Conservation (phyloP, 2,797 vertebrate species). For the Mus spretus region DNA sequence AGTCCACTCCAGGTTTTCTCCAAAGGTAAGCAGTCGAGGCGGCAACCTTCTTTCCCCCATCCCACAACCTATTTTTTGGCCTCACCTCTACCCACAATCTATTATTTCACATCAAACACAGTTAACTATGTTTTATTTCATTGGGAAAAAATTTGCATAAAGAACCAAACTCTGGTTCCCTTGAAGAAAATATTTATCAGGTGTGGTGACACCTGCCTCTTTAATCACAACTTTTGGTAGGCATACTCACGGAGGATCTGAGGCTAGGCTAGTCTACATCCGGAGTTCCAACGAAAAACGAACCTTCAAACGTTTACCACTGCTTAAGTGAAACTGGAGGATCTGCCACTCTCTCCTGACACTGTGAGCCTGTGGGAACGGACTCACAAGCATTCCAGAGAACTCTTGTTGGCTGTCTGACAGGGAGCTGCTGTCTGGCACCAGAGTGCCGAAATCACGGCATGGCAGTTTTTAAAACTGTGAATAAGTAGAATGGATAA, state of each 20-base stretch:
- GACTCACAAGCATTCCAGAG: neutral
- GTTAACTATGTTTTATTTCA: slow-evolving; percentile 82
- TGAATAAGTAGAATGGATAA: neutral
- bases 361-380: neutral
- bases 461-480: neutral
- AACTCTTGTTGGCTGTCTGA: slow-evolving; percentile 12
- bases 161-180: slow-evolving; percentile 71
- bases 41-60: neutral
- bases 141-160: slow-evolving; percentile 63
- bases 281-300: neutral
- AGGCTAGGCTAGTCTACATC: neutral
- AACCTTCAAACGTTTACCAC: slow-evolving; percentile 27
- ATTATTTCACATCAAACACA: slow-evolving; percentile 70
- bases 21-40: too few relatives aligned
- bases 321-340: slow-evolving; percentile 52
- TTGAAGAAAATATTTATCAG: slow-evolving; percentile 51
- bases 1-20: neutral
- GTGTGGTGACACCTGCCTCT: neutral
- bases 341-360: neutral
- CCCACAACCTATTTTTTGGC: too few relatives aligned
- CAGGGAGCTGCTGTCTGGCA: slow-evolving; percentile 5
- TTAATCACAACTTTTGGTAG: neutral
- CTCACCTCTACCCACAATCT: slow-evolving; percentile 22
- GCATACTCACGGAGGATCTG: neutral
- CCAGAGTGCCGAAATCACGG: neutral